Evolutionary conservation across 2,113 vertebrate genomes (phyloP).

Genomic region (Hypanus sabinus): DNA sequence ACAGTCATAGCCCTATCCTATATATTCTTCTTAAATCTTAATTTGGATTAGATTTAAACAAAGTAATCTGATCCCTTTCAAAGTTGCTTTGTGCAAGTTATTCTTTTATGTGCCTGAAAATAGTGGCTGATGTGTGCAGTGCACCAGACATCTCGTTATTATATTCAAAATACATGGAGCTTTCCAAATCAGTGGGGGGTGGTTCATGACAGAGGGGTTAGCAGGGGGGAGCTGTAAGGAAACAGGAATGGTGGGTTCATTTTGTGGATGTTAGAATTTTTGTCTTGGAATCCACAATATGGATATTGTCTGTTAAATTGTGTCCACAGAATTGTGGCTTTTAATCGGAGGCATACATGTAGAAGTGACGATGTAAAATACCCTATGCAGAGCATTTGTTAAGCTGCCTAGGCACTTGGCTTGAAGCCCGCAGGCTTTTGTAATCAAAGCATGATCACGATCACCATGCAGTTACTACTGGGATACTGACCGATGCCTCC

Average conservation of each 20-base stretch:
- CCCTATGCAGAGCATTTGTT: slow-evolving; percentile 30
- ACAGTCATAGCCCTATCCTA: neutral
- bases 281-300: neutral
- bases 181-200: slow-evolving; percentile 1
- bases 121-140: slow-evolving; percentile 19
- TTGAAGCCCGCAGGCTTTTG: slow-evolving; percentile 37
- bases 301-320: neutral
- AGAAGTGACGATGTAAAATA: slow-evolving; percentile 27
- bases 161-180: slow-evolving; percentile 5
- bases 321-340: neutral
- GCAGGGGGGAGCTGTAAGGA: neutral
- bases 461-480: slow-evolving; percentile 37
- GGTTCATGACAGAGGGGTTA: too few relatives aligned
- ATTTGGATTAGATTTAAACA: neutral
- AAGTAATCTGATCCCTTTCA: neutral
- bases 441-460: slow-evolving; percentile 38
- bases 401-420: slow-evolving; percentile 38
- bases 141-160: slow-evolving; percentile 27
- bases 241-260: neutral
- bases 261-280: neutral
- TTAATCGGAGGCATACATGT: neutral
- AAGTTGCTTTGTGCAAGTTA: neutral
- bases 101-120: slow-evolving; percentile 16
- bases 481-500: slow-evolving; percentile 35
- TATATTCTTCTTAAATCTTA: neutral